Base-by-base conservation (phyloP, 2,888 invertebrate genomes). In the Pherbina coryleti region DNA sequence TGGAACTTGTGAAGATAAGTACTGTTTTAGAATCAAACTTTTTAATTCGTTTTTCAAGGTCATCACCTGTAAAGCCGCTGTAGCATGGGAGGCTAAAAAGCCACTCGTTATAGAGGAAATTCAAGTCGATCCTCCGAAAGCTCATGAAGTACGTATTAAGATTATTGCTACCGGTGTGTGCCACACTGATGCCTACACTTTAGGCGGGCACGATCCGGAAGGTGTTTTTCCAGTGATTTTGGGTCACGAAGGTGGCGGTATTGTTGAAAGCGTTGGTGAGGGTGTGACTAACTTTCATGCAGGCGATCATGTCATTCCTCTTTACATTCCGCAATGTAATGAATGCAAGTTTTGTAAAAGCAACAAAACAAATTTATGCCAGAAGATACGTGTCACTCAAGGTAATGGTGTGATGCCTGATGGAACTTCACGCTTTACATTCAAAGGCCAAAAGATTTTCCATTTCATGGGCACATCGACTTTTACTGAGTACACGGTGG, bases 381-480 rank as follows among this genome's bases (percentile, higher is more conserved):
- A 96, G 86, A 98, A 97, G 90, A 97, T 99, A 77, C 93, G 98
- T 72, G 83, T 91, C 3, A 95, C 96, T 17, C 96, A 96, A 90
- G 98, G 98, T 0, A 92, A 93, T 85, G 98, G 98, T 53, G 90
- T 96, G 4, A 95, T 98, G 96, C 97, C 98, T 0, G 96, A 98
- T 89, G 97, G 97, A 22, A 97, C 97, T 0, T 92, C 93, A 9
- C 92, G 98, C 66, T 97, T 98, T 89, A 84, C 82, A 3, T 89
- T 89, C 81, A 90, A 89, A 71, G 96, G 95, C 2, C 91, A 97
- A 89, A 91, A 92, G 67, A 84, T 98, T 9, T 95, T 91, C 86
- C 98, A 98, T 89, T 98, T 97, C 86, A 98, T 98, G 98, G 98
- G 98, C n/a, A 96, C 96, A 82, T 97, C 97, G 0, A 97, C 97